Evolutionary conservation across 2,888 invertebrate species (phyloP), one percentile per base, ranked within the genome.

Genomic region (Rhamnusium bicolor): DNA sequence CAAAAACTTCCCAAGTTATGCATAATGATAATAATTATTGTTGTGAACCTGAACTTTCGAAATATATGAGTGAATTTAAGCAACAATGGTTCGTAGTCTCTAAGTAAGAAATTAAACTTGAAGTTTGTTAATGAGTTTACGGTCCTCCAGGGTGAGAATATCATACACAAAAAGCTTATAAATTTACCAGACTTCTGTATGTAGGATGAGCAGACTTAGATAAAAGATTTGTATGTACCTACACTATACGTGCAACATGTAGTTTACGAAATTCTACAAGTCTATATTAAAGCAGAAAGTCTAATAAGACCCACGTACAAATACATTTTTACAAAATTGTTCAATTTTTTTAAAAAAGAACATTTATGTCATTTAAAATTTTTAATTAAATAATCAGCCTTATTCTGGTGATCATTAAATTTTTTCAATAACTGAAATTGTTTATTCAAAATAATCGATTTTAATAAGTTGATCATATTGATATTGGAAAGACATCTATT

Each of bases 111-210:
- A 71, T 73, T 63, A 53, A 58, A 70, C 72, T 72, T 49, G 54
- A 54, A 75, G 72, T 75, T 75, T 32, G 65, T 76, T 77, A 79
- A 79, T 77, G 77, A 72, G 71, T 76, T 79, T 74, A 76, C 75
- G 70, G 69, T 68, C 63, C 73, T 72, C 73, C 68, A 65, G 71
- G 71, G 72, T 62, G 72, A 47, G 67, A 77, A 77, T n/a, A n/a
- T 73, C 71, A 72, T 46, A 75, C 66, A 73, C 72, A 77, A 77
- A 76, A 74, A 76, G 58, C 12, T n/a, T 61, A 61, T 61, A 40
- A 61, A 61, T 61, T 46, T 61, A 10, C 61, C 24, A 18, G 32
- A 18, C 46, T 21, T 21, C n/a, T 40, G 61, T n/a, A n/a, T n/a
- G n/a, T 21, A 21, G 21, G 46, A 19, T 1, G 10, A 19, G 47